Percentiles rank a stretch among this genome's conserved stretches.
Conservation (phyloP, 2,888 invertebrate species). For the Epinotia nisella region DNA sequence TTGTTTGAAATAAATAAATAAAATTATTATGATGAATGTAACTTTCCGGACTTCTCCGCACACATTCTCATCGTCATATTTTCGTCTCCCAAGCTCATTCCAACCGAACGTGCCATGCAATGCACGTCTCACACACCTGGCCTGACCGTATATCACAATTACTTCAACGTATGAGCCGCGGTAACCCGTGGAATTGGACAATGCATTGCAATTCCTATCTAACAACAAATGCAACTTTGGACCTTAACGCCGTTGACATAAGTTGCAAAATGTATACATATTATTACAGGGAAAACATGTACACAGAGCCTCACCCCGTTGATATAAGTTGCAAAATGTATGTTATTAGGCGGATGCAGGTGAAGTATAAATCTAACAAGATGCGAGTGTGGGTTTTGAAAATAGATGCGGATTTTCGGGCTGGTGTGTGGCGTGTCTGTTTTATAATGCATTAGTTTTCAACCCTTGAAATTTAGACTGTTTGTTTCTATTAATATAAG, state of each 20-base stretch:
- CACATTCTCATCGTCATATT: constrained; percentile 6
- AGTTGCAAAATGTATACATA: background rate
- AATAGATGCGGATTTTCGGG: constrained; percentile 5
- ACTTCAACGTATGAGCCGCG: constrained; percentile 1
- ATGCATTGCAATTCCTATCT: constrained; percentile 21
- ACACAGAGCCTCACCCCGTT: background rate
- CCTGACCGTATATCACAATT: constrained; percentile 12
- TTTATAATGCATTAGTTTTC: background rate
- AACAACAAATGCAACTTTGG: too few species aligned
- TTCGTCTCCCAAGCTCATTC: background rate
- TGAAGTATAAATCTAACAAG: constrained; percentile 1
- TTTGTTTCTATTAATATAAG: background rate
- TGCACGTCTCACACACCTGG: background rate
- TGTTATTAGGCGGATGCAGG: background rate
- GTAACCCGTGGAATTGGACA: constrained; percentile 19
- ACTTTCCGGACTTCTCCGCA: background rate
- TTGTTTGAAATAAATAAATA: too few species aligned
- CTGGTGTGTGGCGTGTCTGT: background rate
- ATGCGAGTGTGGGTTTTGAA: background rate
- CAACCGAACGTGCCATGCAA: constrained; percentile 1
- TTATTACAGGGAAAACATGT: background rate
- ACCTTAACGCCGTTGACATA: constrained; percentile 3
- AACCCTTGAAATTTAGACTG: background rate
- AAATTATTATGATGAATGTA: too few species aligned
- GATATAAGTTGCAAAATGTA: background rate